Evolutionary conservation across 2,888 invertebrate genomes (phyloP).

Genomic region (Leptogaster cylindrica): DNA sequence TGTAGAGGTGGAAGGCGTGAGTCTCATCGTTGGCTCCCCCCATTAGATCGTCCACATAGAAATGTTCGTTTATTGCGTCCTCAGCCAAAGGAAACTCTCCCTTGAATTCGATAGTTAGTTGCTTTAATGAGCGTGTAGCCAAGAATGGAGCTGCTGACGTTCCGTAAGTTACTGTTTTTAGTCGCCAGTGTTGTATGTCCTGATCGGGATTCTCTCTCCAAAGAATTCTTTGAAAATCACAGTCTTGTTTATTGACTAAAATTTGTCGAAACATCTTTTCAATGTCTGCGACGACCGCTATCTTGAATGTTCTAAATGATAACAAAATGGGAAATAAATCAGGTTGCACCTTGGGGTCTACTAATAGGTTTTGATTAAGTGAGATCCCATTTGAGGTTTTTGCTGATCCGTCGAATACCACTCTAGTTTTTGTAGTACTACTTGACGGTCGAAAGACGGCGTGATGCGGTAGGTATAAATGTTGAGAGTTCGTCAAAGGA

Average conservation of each 20-base stretch:
- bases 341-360: not conserved
- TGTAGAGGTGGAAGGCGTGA: not conserved
- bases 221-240: not conserved
- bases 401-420: not conserved
- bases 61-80: not conserved
- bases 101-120: conserved; percentile 41
- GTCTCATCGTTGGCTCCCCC: not conserved
- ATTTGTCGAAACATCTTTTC: not conserved
- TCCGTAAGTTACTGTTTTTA: conserved; percentile 49
- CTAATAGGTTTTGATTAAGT: not conserved
- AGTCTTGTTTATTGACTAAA: not conserved
- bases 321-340: not conserved
- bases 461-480: not conserved
- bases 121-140: conserved; percentile 46
- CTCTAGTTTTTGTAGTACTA: not conserved
- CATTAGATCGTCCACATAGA: conserved; percentile 11
- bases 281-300: not conserved
- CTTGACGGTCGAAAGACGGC: not conserved
- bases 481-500: not conserved
- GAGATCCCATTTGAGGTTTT: not conserved
- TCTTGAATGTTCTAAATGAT: not conserved
- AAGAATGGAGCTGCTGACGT: conserved; percentile 49
- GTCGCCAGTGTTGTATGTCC: conserved; percentile 41
- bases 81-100: not conserved
- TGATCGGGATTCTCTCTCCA: not conserved